Evolutionary conservation across 2,888 invertebrate genomes (phyloP).

Genomic region (Thecophora atra): DNA sequence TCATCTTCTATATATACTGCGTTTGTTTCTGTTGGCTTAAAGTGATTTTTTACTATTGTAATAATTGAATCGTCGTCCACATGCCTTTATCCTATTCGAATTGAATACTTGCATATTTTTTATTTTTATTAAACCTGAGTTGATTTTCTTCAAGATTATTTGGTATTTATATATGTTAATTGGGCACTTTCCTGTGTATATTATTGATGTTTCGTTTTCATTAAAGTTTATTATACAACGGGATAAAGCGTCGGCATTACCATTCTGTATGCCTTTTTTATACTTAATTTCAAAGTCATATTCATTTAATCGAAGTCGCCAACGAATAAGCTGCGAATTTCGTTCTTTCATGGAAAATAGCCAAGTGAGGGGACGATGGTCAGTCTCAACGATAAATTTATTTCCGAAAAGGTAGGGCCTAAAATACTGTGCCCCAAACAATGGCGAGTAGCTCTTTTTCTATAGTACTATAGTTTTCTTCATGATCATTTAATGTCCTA

Average conservation of each 20-base stretch:
- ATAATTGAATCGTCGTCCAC: slow-evolving; percentile 20
- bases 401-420: slow-evolving; percentile 52
- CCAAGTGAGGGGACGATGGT: slow-evolving; percentile 56
- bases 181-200: slow-evolving; percentile 24
- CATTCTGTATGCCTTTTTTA: slow-evolving; percentile 27
- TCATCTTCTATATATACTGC: slow-evolving; percentile 7
- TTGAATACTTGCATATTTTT: slow-evolving; percentile 32
- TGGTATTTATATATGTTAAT: slow-evolving; percentile 25
- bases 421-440: slow-evolving; percentile 51
- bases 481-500: slow-evolving; percentile 46
- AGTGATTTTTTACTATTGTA: slow-evolving; percentile 31
- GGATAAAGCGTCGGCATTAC: slow-evolving; percentile 38
- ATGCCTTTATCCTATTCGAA: slow-evolving; percentile 20
- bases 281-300: slow-evolving; percentile 40
- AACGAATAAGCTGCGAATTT: slow-evolving; percentile 26
- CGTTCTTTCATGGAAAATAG: slow-evolving; percentile 26
- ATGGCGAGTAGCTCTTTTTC: slow-evolving; percentile 53
- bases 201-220: slow-evolving; percentile 17
- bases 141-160: slow-evolving; percentile 14
- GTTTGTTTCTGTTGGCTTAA: slow-evolving; percentile 24
- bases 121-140: slow-evolving; percentile 26
- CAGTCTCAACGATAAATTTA: slow-evolving; percentile 53
- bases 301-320: slow-evolving; percentile 28
- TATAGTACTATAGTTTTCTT: slow-evolving; percentile 50
- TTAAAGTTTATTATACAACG: too few species aligned